Evolutionary conservation across 2,113 vertebrate genomes (phyloP).

Genomic region (Rhinichthys klamathensis): DNA sequence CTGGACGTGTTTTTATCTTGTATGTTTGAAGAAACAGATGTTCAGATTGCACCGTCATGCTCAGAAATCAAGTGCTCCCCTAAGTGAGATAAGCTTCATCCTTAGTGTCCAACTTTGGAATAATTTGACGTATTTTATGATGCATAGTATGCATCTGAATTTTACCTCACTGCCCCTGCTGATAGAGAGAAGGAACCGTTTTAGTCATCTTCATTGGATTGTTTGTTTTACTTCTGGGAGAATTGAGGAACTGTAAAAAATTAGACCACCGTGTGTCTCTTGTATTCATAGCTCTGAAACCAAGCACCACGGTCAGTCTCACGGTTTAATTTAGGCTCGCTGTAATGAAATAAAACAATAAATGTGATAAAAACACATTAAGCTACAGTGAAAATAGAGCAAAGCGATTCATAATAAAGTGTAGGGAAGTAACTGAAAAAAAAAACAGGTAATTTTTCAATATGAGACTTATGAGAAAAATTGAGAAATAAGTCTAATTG

Average conservation of each 20-base stretch:
- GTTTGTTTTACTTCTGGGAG: slow-evolving; percentile 40
- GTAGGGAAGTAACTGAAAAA: background rate
- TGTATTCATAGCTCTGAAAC: background rate
- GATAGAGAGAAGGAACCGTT: slow-evolving; percentile 1
- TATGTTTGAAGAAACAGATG: slow-evolving; percentile 33
- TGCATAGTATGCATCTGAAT: slow-evolving; percentile 45
- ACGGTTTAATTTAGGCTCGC: background rate
- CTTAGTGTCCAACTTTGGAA: slow-evolving; percentile 30
- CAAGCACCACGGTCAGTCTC: background rate
- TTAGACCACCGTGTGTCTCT: slow-evolving; percentile 17
- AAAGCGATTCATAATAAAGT: background rate
- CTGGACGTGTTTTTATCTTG: background rate
- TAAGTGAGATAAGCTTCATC: slow-evolving; percentile 38
- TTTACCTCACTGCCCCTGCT: background rate
- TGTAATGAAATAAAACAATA: background rate
- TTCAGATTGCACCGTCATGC: slow-evolving; percentile 21
- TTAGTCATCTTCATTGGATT: slow-evolving; percentile 39
- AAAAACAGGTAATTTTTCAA: background rate
- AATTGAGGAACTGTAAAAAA: slow-evolving; percentile 46
- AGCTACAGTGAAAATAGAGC: background rate
- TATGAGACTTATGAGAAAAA: too few relatives aligned
- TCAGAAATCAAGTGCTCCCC: slow-evolving; percentile 36
- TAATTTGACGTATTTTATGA: slow-evolving; percentile 52
- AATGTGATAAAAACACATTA: background rate
- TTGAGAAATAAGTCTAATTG: too few relatives aligned